Percentiles rank a stretch among this genome's conserved stretches.
Evolutionary conservation across 2,888 invertebrate species (phyloP).

Genomic region (Drosophila barbarae): DNA sequence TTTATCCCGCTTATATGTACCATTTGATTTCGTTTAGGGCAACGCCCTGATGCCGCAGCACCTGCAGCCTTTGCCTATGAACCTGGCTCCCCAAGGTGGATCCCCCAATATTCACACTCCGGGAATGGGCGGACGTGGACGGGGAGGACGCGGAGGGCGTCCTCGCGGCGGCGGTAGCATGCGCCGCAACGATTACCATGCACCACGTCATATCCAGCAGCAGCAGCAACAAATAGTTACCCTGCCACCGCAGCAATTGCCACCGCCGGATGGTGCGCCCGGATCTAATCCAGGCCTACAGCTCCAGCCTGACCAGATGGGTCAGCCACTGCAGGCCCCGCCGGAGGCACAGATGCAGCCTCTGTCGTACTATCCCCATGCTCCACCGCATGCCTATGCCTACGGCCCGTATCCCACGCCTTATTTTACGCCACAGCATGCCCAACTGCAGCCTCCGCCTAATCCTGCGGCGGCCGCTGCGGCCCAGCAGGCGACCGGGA

Average conservation of each 20-base stretch:
- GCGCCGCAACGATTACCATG: conserved; percentile 75
- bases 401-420: conserved; percentile 69
- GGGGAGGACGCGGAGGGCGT: conserved; percentile 73
- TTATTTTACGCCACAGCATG: conserved; percentile 76
- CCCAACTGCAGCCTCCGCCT: conserved; percentile 61
- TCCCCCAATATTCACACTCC: conserved; percentile 54
- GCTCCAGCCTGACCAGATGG: conserved; percentile 58
- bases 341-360: conserved; percentile 58
- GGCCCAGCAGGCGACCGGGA: conserved; percentile 78
- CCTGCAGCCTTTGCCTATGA: conserved; percentile 65
- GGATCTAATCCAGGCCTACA: conserved; percentile 49
- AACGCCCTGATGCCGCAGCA: conserved; percentile 70
- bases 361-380: conserved; percentile 63
- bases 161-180: conserved; percentile 72
- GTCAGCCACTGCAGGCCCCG: conserved; percentile 49
- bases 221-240: conserved; percentile 48
- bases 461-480: conserved; percentile 57
- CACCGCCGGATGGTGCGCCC: conserved; percentile 49
- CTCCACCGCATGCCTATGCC: conserved; percentile 62
- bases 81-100: conserved; percentile 54
- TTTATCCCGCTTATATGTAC: not conserved
- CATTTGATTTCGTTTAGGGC: conserved; percentile 52
- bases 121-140: conserved; percentile 60
- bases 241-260: conserved; percentile 54
- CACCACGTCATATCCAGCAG: conserved; percentile 70